Evolutionary conservation across 2,888 invertebrate genomes (phyloP).

Genomic region (Xylophagus ater): DNA sequence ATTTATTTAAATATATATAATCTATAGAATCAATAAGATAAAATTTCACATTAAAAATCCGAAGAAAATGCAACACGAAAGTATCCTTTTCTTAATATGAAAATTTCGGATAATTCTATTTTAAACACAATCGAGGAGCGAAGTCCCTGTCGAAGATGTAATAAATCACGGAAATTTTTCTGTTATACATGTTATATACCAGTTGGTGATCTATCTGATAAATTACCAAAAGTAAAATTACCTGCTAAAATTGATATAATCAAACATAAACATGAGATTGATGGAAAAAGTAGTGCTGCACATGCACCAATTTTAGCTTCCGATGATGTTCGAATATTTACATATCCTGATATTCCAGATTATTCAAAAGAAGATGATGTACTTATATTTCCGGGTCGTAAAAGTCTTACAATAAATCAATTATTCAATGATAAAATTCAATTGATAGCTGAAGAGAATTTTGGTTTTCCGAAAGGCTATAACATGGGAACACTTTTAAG

Average conservation of each 20-base stretch:
- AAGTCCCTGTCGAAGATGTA: conserved; percentile 61
- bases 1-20: no score
- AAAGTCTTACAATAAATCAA: conserved; percentile 52
- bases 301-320: conserved; percentile 87
- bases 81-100: conserved; percentile 39
- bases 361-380: conserved; percentile 55
- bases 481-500: conserved; percentile 54
- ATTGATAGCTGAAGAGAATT: conserved; percentile 41
- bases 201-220: conserved; percentile 52
- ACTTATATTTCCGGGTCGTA: conserved; percentile 69
- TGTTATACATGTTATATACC: conserved; percentile 90
- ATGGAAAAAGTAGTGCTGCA: conserved; percentile 91
- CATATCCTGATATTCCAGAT: conserved; percentile 80
- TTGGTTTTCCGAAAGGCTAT: conserved; percentile 48
- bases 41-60: no score
- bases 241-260: conserved; percentile 90
- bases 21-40: no score
- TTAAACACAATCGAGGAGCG: conserved; percentile 54
- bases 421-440: conserved; percentile 43
- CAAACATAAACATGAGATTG: conserved; percentile 87
- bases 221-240: conserved; percentile 64
- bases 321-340: conserved; percentile 68
- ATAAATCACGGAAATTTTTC: conserved; percentile 86
- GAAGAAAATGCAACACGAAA: no score
- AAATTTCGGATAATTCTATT: conserved; percentile 48